phyloP scores from a whole-genome alignment of 2,113 vertebrate genomes.

The Helogale parvula region DNA sequence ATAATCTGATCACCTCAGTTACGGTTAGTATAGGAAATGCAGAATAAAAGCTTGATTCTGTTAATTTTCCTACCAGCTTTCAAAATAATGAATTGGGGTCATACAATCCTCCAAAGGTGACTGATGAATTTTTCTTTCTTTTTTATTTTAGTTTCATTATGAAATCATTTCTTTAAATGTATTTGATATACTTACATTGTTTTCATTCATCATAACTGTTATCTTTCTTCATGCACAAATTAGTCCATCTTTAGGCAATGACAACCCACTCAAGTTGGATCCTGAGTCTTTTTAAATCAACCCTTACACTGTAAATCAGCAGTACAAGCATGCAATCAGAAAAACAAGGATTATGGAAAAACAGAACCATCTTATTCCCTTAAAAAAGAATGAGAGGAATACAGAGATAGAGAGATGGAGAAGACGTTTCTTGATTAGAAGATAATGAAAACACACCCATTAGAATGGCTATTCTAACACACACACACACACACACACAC shows the following conservation, averaged over 20 bases:
- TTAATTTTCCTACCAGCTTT: slow-evolving; percentile 10
- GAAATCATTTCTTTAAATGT: neutral
- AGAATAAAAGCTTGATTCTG: neutral
- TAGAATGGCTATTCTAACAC: neutral
- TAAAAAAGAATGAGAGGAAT: neutral
- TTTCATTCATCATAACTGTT: neutral
- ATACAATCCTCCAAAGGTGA: neutral
- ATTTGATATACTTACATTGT: neutral
- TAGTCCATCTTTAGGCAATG: neutral
- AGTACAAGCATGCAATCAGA: neutral
- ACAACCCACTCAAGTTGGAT: neutral
- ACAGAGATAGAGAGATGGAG: neutral
- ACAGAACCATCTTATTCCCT: neutral
- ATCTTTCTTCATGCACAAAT: neutral
- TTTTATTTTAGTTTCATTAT: neutral
- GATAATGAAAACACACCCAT: neutral
- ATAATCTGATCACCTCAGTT: neutral
- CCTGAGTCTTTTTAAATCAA: neutral
- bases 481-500: neutral
- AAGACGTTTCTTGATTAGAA: neutral
- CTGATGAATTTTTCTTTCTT: neutral
- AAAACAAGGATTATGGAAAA: neutral
- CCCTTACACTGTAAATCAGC: neutral
- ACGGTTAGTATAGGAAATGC: neutral
- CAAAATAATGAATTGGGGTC: slow-evolving; percentile 3